phyloP scores from a whole-genome alignment of 2,888 invertebrate genomes.

The Odontocolon sp. region DNA sequence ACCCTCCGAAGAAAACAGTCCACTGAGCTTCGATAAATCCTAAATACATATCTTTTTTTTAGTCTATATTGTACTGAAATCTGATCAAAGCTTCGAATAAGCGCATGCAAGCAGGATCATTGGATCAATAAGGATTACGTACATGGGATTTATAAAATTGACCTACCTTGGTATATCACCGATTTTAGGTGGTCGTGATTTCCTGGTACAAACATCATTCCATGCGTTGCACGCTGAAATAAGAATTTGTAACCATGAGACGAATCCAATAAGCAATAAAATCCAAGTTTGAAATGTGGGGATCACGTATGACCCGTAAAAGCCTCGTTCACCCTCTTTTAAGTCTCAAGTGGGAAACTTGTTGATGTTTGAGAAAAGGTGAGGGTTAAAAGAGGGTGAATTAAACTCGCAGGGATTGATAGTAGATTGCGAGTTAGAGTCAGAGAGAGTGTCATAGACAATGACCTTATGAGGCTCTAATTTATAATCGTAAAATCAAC shows the following conservation, averaged over 20 bases:
- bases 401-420: too few species aligned
- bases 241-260: too few species aligned
- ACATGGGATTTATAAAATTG: neutral
- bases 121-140: neutral
- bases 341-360: too few species aligned
- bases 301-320: too few species aligned
- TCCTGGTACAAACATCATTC: slow-evolving; percentile 70
- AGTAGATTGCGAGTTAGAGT: too few species aligned
- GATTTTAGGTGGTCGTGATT: slow-evolving; percentile 75
- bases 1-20: neutral
- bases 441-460: too few species aligned
- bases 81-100: neutral
- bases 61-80: slow-evolving; percentile 9
- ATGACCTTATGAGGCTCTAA: too few species aligned
- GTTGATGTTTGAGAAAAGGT: too few species aligned
- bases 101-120: neutral
- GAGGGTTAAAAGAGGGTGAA: too few species aligned
- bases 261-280: neutral
- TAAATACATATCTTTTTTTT: slow-evolving; percentile 2
- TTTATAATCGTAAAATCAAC: too few species aligned
- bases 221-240: slow-evolving; percentile 74
- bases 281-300: too few species aligned
- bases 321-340: too few species aligned
- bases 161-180: slow-evolving; percentile 76
- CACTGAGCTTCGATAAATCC: slow-evolving; percentile 30